These are phyloP conservation scores for Aspiorhynchus laticeps DNA, from an alignment of 2,113 vertebrate species.

Conservation along the genomic window DNA sequence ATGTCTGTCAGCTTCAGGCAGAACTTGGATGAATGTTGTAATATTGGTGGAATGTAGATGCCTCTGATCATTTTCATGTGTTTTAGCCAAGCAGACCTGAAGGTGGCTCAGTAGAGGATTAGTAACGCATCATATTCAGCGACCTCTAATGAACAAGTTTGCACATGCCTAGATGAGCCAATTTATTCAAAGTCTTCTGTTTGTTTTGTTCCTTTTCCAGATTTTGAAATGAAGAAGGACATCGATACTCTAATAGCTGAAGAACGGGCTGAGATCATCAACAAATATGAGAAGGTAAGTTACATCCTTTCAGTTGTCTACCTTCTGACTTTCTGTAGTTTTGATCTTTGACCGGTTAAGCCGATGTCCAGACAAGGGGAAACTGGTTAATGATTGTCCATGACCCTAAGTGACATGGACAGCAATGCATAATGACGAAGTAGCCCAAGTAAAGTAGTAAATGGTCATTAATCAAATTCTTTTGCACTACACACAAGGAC, in stretches of 20 bases:
- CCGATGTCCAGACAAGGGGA: neutral
- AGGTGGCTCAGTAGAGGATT: neutral
- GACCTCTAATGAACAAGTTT: neutral
- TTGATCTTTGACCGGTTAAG: neutral
- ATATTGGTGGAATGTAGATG: neutral
- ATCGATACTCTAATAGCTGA: constrained; percentile 86
- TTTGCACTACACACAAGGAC: neutral
- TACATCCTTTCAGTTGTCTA: neutral
- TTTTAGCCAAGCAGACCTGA: neutral
- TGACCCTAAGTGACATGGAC: neutral
- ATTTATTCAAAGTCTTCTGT: neutral
- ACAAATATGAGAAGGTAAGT: constrained; percentile 89
- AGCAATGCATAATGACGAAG: neutral
- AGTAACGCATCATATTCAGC: neutral
- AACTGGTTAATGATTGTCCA: neutral
- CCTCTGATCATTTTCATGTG: neutral
- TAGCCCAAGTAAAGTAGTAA: neutral
- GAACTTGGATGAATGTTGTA: constrained; percentile 20
- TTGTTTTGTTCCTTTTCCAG: constrained; percentile 66
- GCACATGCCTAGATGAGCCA: neutral
- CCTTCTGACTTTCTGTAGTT: neutral
- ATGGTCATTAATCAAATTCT: neutral
- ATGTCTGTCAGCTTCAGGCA: neutral
- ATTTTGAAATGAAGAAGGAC: constrained; percentile 95
- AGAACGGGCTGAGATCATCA: constrained; percentile 87